Evolutionary conservation across 2,113 vertebrate genomes (phyloP), one percentile per base, ranked within the genome.

Genomic region (Picathartes gymnocephalus): DNA sequence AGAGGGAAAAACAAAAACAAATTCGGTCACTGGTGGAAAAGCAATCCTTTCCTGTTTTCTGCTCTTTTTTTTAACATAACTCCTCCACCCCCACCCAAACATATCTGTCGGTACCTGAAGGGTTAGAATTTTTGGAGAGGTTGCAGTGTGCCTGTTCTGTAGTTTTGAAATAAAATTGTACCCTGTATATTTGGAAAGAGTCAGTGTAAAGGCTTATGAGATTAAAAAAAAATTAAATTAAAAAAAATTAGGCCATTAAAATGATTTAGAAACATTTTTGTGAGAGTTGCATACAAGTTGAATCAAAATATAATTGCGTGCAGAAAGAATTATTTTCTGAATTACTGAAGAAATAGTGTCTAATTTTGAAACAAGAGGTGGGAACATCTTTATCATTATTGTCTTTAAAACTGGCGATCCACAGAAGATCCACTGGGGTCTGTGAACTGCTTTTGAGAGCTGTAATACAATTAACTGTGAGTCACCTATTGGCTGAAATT

Each of bases 81-180:
- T 6, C 42, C 42, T 16, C 42, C 40, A 10, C 14, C 14, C 14
- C 40, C 5, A 1, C 0, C n/a, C 7, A 73, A 61, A 65, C 4
- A 7, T 54, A 25, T 19, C 13, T 68, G 11, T 47, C 77, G 65
- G 40, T 47, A 53, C 15, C 4, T 73, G 44, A 45, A 69, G 15
- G 15, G 27, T 44, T 44, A 40, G 17, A 14, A 11, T 58, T 82
- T 72, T 91, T 73, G 17, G 28, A 86, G 33, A 47, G 7, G 27
- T 54, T 80, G 23, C 37, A 35, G 7, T 50, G 13, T 42, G 6
- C 13, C 17, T 90, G 19, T 81, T 15, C 27, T n/a, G 8, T 54
- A 56, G 42, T 35, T 90, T 62, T n/a, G 18, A 45, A 81, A 53
- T 23, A 40, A 77, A 73, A 7, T 30, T n/a, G 18, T 48, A 54